Evolutionary conservation across 2,113 vertebrate genomes (phyloP), one percentile per base, ranked within the genome.

Genomic region (Rhea americana): DNA sequence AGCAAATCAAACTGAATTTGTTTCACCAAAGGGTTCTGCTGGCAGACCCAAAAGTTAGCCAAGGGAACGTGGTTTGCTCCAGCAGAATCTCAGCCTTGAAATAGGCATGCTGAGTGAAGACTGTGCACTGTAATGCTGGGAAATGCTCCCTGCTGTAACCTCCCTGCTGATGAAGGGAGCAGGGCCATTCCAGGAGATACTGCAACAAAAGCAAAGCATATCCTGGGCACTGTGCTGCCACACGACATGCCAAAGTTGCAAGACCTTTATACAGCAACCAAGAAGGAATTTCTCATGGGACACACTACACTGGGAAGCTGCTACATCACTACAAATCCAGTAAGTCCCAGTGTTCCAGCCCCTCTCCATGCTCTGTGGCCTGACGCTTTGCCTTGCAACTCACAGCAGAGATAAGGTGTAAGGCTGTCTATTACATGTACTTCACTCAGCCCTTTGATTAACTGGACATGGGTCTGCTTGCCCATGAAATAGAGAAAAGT

Each of bases 381-480:
- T 51, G 51, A 25, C 8, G 11, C n/a, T 51, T 39, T 37, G 24
- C 50, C 50, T 13, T 20, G 50, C 70, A 18, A 30, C 30, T 30
- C 28, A 73, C 32, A 73, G 48, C 87, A 74, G 71, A 59, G 81
- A 45, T 7, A 67, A 48, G 56, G 28, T 1, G 1, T 7, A 51
- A 47, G 66, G 58, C 30, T 32, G 48, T 50, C 79, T 66, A 79
- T 53, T 16, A 59, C 37, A 67, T 3, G 32, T 15, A 56, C 59
- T 85, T 77, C 65, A 47, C 70, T 51, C 39, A 50, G 32, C 13
- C 55, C 71, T 79, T 72, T 1, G 39, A 21, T 7, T 25, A 45
- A 58, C 37, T 7, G 74, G 32, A 19, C 0, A 0, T 37, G 66
- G 53, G 30, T 3, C 56, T 5, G 22, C 70, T 51, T 21, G 24